A percentile compares a stretch with the other conserved stretches of the same genome.
Conservation (phyloP, 2,113 vertebrate genomes). For the Thamnophis sirtalis region DNA sequence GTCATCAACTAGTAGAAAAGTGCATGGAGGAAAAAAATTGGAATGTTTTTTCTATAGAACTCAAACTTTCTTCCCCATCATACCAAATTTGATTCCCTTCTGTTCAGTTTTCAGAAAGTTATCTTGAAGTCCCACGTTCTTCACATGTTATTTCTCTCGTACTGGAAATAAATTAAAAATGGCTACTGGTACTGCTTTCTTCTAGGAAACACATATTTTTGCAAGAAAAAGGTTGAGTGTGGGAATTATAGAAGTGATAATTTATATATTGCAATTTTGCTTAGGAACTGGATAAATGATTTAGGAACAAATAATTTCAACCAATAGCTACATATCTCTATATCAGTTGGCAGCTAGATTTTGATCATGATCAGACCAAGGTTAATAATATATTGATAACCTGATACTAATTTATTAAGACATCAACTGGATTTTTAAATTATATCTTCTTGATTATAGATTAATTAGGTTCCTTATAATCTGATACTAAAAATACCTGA, state of each 20-base stretch:
- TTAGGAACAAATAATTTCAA: neutral
- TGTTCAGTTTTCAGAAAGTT: neutral
- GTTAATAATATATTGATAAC: neutral
- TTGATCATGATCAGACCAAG: neutral
- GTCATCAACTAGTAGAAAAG: neutral
- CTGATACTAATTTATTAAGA: neutral
- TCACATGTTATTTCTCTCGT: neutral
- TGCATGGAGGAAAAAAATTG: neutral
- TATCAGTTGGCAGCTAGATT: neutral
- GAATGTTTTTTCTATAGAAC: neutral
- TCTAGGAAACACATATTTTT: neutral
- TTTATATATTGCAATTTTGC: neutral
- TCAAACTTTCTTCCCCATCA: neutral
- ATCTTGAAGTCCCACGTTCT: neutral
- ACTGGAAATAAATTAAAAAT: neutral
- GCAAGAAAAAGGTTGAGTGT: neutral
- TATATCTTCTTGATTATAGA: neutral
- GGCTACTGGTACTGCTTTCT: neutral
- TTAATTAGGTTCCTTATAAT: neutral
- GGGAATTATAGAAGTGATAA: neutral
- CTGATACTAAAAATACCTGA: neutral
- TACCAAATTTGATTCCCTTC: neutral
- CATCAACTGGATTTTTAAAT: neutral
- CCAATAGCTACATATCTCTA: neutral
- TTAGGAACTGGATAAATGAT: neutral